Base-by-base conservation (phyloP, 2,113 vertebrate species). In the Argyrosomus japonicus region DNA sequence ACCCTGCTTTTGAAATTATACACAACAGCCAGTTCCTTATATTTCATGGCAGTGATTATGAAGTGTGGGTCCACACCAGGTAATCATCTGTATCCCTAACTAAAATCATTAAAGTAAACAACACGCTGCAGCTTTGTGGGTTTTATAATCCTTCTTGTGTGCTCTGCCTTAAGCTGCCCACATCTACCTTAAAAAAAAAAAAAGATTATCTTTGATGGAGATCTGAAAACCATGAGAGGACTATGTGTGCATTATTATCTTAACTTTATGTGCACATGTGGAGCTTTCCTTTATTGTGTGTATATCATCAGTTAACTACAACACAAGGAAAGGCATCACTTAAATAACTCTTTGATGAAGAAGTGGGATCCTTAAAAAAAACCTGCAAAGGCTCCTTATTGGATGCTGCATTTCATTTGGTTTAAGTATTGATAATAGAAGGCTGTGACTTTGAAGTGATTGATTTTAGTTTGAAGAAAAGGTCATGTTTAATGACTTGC, bases 401-500 rank as follows among this genome's bases (percentile, higher is more conserved):
- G 36, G 70, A 80, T 51, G 36, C 56, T 68, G 65, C 74, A 73
- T 87, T 81, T 85, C 32, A 77, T 88, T 87, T 88, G 71, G 69
- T 76, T 68, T 47, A 23, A 47, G 76, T 93, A 89, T 93, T 87
- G 87, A 93, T 89, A 89, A 88, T 63, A 19, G 57, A 65, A 64
- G 73, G 77, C 69, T 9, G 23, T 86, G 92, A 92, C 92, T 91
- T 92, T 93, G 92, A 90, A 69, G 81, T 25, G 77, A 94, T 90
- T 90, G 92, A 93, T 91, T 88, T 83, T 40, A 53, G 69, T 89
- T 93, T 81, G 54, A 86, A 79, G 84, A 75, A 94, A 95, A 95
- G 92, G 94, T 94, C 87, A 91, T 67, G 86, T 88, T 90, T 93
- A 93, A 89, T 91, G 89, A 92, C 91, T 88, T 87, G 63, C 84